Evolutionary conservation across 2,797 vertebrate genomes (phyloP).

Genomic region (Sciurus vulgaris): DNA sequence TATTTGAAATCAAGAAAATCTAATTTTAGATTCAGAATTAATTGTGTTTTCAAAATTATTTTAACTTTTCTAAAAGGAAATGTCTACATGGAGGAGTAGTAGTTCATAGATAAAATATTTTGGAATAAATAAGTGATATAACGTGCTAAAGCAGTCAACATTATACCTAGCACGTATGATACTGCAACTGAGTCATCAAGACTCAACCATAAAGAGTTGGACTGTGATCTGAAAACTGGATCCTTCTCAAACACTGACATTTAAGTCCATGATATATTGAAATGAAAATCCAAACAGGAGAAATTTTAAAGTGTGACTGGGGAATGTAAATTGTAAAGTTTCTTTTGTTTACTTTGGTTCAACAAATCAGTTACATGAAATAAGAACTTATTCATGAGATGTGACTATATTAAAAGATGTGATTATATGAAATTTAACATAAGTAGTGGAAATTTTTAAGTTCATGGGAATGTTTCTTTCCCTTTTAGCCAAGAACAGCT

Average conservation of each 20-base stretch:
- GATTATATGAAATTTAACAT: neutral
- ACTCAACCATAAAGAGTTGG: neutral
- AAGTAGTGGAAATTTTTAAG: neutral
- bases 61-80: slow-evolving; percentile 42
- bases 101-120: neutral
- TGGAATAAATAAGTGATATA: neutral
- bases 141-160: neutral
- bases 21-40: slow-evolving; percentile 49
- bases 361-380: slow-evolving; percentile 6
- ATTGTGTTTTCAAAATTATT: slow-evolving; percentile 52
- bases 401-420: neutral
- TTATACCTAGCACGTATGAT: neutral
- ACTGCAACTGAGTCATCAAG: neutral
- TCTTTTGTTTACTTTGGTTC: neutral
- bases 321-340: neutral
- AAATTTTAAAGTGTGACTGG: neutral
- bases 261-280: neutral
- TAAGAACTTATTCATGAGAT: neutral
- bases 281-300: neutral
- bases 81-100: neutral
- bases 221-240: neutral
- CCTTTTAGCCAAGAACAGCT: neutral
- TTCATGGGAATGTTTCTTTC: neutral
- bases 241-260: neutral
- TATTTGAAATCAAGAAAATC: slow-evolving; percentile 59